Evolutionary conservation across 2,888 invertebrate genomes (phyloP).

Genomic region (Sisyra terminalis): DNA sequence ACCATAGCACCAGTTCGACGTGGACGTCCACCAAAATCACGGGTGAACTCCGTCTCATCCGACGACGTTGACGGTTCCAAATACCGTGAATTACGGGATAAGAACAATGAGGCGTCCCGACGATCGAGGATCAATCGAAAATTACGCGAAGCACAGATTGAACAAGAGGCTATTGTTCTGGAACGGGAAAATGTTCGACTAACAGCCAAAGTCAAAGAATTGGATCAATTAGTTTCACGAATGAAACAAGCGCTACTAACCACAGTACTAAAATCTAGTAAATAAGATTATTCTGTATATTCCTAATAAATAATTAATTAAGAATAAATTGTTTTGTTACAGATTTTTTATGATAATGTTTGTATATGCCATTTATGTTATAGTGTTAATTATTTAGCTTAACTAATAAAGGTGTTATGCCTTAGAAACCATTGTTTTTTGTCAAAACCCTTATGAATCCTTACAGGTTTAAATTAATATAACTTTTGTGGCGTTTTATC

Average conservation of each 20-base stretch:
- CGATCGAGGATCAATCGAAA: constrained; percentile 57
- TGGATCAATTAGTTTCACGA: constrained; percentile 49
- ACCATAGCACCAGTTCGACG: constrained; percentile 18
- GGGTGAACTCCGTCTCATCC: constrained; percentile 24
- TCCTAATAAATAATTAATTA: too few species aligned
- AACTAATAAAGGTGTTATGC: too few species aligned
- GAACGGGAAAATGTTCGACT: constrained; percentile 45
- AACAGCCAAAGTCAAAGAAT: constrained; percentile 43
- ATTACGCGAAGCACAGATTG: constrained; percentile 31
- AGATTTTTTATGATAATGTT: too few species aligned
- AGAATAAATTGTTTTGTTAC: too few species aligned
- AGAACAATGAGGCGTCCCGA: constrained; percentile 65
- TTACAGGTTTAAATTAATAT: too few species aligned
- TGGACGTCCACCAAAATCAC: constrained; percentile 37
- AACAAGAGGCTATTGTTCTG: constrained; percentile 31
- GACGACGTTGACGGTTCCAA: constrained; percentile 31
- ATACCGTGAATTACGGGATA: constrained; percentile 53
- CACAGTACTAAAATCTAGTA: constrained; percentile 33
- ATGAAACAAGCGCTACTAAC: constrained; percentile 47
- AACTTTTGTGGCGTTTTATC: too few species aligned
- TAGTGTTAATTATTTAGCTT: too few species aligned
- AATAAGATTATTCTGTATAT: background rate
- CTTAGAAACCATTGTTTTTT: too few species aligned
- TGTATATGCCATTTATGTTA: too few species aligned
- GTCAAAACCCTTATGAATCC: too few species aligned